phyloP scores from a whole-genome alignment of 2,113 vertebrate genomes.

The Cisticola juncidis region DNA sequence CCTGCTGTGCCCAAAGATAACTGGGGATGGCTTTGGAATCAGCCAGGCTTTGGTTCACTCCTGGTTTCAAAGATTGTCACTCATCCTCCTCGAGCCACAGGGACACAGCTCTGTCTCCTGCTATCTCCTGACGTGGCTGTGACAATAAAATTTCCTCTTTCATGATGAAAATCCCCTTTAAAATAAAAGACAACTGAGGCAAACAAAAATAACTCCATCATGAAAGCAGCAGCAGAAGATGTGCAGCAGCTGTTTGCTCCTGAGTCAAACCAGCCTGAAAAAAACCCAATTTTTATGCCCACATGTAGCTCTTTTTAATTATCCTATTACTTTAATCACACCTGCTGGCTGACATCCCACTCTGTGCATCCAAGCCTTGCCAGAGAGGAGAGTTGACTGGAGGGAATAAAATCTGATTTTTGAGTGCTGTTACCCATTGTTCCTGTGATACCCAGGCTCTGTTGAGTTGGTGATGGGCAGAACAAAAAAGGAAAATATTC shows the following conservation, averaged over 20 bases:
- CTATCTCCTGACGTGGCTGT: background rate
- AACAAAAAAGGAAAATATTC: background rate
- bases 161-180: background rate
- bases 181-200: background rate
- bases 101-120: background rate
- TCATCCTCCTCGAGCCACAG: background rate
- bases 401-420: slow-evolving; percentile 13
- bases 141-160: background rate
- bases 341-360: slow-evolving; percentile 18
- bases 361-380: background rate
- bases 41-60: background rate
- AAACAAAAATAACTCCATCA: background rate
- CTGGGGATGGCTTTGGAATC: background rate
- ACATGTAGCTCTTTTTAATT: slow-evolving; percentile 40
- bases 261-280: background rate
- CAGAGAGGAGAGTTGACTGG: background rate
- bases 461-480: background rate
- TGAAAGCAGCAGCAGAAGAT: background rate
- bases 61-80: background rate
- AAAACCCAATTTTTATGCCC: background rate
- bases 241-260: background rate
- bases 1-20: background rate
- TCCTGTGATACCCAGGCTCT: background rate
- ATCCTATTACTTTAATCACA: slow-evolving; percentile 44
- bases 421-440: background rate